Evolutionary conservation across 2,113 vertebrate species (phyloP).

Genomic region (Peromyscus maniculatus): DNA sequence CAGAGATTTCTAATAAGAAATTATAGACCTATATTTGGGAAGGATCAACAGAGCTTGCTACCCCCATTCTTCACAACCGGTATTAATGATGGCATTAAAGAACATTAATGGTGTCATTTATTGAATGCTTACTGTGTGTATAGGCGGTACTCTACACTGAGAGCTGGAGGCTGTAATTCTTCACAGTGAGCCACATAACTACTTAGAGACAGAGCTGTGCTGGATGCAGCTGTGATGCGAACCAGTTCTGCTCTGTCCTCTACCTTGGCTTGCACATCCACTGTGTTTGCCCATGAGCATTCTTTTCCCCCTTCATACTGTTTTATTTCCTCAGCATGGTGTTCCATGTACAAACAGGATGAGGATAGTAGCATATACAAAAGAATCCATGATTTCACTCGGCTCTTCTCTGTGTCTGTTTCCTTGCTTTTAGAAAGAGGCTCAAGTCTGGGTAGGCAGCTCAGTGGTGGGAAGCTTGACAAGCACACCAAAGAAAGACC

Average conservation of each 20-base stretch:
- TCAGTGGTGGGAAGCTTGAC: not conserved
- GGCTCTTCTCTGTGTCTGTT: not conserved
- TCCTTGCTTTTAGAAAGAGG: not conserved
- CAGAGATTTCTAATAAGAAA: slow-evolving; percentile 49
- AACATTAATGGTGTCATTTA: slow-evolving; percentile 46
- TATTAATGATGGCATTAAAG: slow-evolving; percentile 59
- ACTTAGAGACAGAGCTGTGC: not conserved
- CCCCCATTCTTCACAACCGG: not conserved
- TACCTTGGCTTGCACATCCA: not conserved
- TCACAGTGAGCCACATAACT: not conserved
- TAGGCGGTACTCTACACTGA: slow-evolving; percentile 16
- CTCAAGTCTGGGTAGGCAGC: not conserved
- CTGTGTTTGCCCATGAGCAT: not conserved
- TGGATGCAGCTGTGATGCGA: not conserved
- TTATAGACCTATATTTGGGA: slow-evolving; percentile 48
- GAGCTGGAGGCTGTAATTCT: slow-evolving; percentile 34
- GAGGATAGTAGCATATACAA: not conserved
- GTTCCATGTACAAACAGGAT: not conserved
- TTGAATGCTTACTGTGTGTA: slow-evolving; percentile 46
- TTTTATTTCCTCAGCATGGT: not conserved
- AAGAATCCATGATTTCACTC: not conserved
- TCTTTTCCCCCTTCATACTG: not conserved
- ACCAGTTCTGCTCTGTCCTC: not conserved
- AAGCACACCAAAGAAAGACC: not conserved
- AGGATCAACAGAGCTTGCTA: not conserved